phyloP scores from a whole-genome alignment of 2,888 invertebrate genomes.

The Gasteruption jaculator region DNA sequence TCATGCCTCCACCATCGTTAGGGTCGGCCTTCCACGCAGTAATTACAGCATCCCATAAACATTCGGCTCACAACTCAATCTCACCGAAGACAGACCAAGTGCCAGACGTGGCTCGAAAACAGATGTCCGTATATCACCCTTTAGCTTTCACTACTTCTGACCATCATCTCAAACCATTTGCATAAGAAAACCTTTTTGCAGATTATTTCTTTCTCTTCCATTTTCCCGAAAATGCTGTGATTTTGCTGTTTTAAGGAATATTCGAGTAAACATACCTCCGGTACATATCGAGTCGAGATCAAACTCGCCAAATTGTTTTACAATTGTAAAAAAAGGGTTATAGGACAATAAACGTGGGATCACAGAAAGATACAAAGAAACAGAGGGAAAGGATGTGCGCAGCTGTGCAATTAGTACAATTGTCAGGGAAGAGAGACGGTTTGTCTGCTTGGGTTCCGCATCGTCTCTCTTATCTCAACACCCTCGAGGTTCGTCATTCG shows the following conservation, averaged over 20 bases:
- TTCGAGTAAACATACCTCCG: too few relatives aligned
- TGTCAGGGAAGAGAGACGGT: slow-evolving; percentile 32
- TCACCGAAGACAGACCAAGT: too few relatives aligned
- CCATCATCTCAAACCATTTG: too few relatives aligned
- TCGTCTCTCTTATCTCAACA: slow-evolving; percentile 32
- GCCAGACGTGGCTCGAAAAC: too few relatives aligned
- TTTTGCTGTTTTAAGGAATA: too few relatives aligned
- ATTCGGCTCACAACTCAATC: slow-evolving; percentile 41
- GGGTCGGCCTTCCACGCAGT: slow-evolving; percentile 35
- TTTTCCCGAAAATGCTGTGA: too few relatives aligned
- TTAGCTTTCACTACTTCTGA: too few relatives aligned
- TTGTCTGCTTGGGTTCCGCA: slow-evolving; percentile 23
- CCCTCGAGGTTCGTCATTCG: slow-evolving; percentile 24
- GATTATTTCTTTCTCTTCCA: too few relatives aligned
- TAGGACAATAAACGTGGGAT: slow-evolving; percentile 1
- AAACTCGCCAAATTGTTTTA: neutral
- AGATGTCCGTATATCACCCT: too few relatives aligned
- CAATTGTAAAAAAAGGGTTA: neutral
- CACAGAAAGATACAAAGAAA: slow-evolving; percentile 1
- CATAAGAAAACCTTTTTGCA: too few relatives aligned
- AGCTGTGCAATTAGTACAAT: slow-evolving; percentile 39
- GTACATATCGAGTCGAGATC: too few relatives aligned
- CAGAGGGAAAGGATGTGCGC: slow-evolving; percentile 23
- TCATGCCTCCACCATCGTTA: too few relatives aligned
- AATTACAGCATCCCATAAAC: slow-evolving; percentile 43